Evolutionary conservation across 2,113 vertebrate species (phyloP).

Genomic region (Uria aalge): DNA sequence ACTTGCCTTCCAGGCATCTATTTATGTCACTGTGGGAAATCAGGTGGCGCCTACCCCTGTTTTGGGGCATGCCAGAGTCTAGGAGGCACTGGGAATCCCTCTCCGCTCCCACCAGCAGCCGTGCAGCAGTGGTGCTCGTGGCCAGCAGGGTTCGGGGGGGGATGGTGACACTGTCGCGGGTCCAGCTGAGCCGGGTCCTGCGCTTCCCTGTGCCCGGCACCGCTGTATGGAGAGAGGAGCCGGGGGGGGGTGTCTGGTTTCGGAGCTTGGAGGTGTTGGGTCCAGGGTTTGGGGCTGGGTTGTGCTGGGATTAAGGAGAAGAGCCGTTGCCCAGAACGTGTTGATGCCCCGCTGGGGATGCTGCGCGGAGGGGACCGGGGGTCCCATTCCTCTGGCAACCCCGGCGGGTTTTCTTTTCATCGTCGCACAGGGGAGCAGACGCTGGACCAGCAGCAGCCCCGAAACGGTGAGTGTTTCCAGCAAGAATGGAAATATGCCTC

Average conservation of each 20-base stretch:
- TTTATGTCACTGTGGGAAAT: background rate
- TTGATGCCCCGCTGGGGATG: background rate
- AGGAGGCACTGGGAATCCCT: background rate
- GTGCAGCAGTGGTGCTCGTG: rapidly evolving
- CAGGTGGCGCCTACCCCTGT: background rate
- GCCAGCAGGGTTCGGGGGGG: background rate
- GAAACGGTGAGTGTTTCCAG: background rate
- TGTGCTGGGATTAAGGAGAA: background rate
- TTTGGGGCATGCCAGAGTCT: background rate
- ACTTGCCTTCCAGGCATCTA: background rate
- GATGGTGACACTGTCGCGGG: background rate
- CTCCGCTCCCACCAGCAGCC: background rate
- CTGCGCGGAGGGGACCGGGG: rapidly evolving
- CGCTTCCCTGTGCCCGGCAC: background rate
- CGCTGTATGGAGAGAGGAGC: background rate
- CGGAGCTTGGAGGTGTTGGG: background rate
- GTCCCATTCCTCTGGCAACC: background rate
- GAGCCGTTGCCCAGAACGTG: rapidly evolving
- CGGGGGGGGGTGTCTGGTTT: background rate
- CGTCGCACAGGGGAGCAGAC: background rate
- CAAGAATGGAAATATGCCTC: background rate
- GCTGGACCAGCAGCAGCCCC: background rate
- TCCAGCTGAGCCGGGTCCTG: background rate
- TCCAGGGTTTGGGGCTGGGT: background rate
- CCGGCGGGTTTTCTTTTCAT: rapidly evolving